Evolutionary conservation across 1,140 invertebrate genomes (phyloP), one percentile per base, ranked within the genome.

Genomic region (Lordiphosa clarofinis): DNA sequence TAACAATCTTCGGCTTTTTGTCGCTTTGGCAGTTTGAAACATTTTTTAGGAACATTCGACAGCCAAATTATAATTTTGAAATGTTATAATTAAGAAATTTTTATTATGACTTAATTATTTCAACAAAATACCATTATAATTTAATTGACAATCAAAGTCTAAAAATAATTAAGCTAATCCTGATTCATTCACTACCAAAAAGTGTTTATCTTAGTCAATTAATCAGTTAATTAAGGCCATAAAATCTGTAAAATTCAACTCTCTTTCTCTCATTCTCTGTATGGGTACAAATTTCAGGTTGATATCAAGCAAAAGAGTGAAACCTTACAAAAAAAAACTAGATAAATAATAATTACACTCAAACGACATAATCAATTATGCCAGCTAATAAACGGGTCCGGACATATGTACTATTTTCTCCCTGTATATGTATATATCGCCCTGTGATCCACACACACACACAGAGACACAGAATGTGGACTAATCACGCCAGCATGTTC

Each of bases 331-430:
- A n/a, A 57, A 4, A 4, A 39, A 53, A 60, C 38, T 55, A 81
- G 61, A 87, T 87, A 87, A 74, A 87, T 87, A 87, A 87, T 87
- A 87, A 87, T 87, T 87, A 87, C 82, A 87, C 82, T 78, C 73
- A 78, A 60, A 73, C 69, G 49, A 87, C 82, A 87, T 87, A 87
- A 87, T 87, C 82, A 87, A 87, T 87, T 87, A 87, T 87, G 65
- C 72, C 66, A 74, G 82, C 76, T 76, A 84, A 84, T 84, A 84
- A 84, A 84, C 62, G 55, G 43, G 37, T 15, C 13, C 36, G 53
- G 55, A 67, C 71, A 71, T 56, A 73, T 70, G 70, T 71, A 65
- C 28, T 31, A 31, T 31, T 31, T 31, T 31, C 28, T 31, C 28
- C 2, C 28, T 50, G 15, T 24, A 7, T 31, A 21, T 28, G 48